Conservation (phyloP, 1,140 invertebrate species). For the Hypothenemus hampei region DNA sequence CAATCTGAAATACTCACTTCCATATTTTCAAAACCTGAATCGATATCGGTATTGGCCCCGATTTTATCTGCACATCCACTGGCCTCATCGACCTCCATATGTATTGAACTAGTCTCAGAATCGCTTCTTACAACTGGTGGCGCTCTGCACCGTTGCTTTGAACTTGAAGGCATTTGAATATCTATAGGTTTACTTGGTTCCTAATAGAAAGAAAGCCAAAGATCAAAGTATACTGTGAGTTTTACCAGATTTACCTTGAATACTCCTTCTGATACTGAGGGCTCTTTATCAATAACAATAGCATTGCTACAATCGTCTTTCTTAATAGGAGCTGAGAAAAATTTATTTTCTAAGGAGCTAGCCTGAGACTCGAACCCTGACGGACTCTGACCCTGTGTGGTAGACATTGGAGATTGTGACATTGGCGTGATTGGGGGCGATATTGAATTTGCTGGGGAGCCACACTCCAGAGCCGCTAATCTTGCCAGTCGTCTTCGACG, state of each 20-base stretch:
- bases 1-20: constrained; percentile 50
- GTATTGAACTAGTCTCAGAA: constrained; percentile 44
- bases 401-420: constrained; percentile 37
- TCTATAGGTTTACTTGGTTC: constrained; percentile 41
- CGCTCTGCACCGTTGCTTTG: constrained; percentile 30
- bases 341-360: constrained; percentile 28
- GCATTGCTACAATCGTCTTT: too few species aligned
- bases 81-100: constrained; percentile 57
- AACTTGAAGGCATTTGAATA: constrained; percentile 37
- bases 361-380: constrained; percentile 27
- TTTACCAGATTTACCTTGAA: constrained; percentile 28
- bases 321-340: constrained; percentile 7
- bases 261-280: constrained; percentile 28
- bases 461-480: constrained; percentile 51
- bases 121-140: constrained; percentile 39
- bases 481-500: constrained; percentile 62
- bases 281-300: not conserved
- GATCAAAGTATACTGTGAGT: not conserved
- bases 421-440: constrained; percentile 42
- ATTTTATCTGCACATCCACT: constrained; percentile 47
- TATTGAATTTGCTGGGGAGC: constrained; percentile 39
- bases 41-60: constrained; percentile 57
- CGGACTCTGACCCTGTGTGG: constrained; percentile 40
- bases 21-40: constrained; percentile 73
- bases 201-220: constrained; percentile 4